A percentile compares a stretch with the other conserved stretches of the same genome.
Evolutionary conservation across 2,113 vertebrate species (phyloP).

Genomic region (Nestor notabilis): DNA sequence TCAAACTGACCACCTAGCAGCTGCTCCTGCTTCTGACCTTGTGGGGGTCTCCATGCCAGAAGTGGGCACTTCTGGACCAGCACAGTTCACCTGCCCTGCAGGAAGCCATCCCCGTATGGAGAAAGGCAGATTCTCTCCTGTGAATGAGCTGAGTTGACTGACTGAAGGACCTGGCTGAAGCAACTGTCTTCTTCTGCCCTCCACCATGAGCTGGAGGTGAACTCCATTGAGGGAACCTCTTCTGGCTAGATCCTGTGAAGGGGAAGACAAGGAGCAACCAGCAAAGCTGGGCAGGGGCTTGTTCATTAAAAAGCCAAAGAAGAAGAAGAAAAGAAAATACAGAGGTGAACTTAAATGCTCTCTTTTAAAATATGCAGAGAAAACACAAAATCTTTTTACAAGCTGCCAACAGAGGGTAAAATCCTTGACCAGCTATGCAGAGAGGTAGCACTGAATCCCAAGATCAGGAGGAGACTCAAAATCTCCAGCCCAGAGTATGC

Average conservation of each 20-base stretch:
- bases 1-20: neutral
- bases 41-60: accelerated
- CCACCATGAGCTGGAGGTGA: neutral
- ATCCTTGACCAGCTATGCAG: neutral
- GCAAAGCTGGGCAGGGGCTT: neutral
- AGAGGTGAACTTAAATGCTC: neutral
- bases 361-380: neutral
- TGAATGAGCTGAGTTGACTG: neutral
- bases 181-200: neutral
- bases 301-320: neutral
- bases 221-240: neutral
- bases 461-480: neutral
- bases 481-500: neutral
- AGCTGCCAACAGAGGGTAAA: neutral
- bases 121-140: neutral
- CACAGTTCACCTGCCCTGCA: neutral
- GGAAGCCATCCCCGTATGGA: accelerated
- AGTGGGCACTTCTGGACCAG: accelerated
- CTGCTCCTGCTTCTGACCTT: neutral
- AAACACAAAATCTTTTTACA: neutral
- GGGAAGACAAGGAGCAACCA: neutral
- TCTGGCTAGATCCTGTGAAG: neutral
- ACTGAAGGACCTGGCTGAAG: neutral
- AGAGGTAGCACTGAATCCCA: neutral
- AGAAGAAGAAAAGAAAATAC: neutral